These are phyloP conservation scores for Nixonia krombeini DNA, from an alignment of 1,140 invertebrate species.

Conservation along the genomic window DNA sequence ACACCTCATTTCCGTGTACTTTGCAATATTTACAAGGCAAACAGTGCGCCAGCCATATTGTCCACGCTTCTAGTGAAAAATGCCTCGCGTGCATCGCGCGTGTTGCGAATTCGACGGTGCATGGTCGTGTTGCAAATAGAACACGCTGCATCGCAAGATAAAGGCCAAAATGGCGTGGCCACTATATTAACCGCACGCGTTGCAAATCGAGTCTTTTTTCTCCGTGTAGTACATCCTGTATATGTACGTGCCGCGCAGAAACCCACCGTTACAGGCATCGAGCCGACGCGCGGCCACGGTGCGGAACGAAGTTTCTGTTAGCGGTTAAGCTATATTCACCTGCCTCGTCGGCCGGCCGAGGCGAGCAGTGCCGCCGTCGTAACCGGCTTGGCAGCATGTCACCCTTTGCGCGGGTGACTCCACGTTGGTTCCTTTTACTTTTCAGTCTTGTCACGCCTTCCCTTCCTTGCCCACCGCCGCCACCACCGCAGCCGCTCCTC, in stretches of 20 bases:
- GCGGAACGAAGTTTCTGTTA: conserved; percentile 52
- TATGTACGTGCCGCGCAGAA: background rate
- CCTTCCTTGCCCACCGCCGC: conserved; percentile 51
- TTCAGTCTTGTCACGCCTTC: conserved; percentile 68
- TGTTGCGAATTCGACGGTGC: no score
- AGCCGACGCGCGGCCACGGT: conserved; percentile 13
- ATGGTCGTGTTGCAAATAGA: no score
- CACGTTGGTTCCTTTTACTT: conserved; percentile 65
- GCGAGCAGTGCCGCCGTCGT: conserved; percentile 46
- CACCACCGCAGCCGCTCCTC: conserved; percentile 26
- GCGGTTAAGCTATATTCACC: conserved; percentile 63
- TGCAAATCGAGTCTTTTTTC: no score
- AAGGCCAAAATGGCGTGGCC: no score
- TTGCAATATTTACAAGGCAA: no score
- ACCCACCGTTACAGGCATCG: conserved; percentile 5
- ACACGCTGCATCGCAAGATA: no score
- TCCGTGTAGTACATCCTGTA: background rate
- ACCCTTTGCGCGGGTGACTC: conserved; percentile 69
- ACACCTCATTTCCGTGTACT: no score
- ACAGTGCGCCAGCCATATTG: no score
- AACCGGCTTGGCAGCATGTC: conserved; percentile 70
- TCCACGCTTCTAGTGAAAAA: no score
- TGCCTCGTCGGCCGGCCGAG: conserved; percentile 53
- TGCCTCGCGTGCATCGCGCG: no score
- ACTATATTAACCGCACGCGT: no score